These are phyloP conservation scores for Rhyacichthys aspro DNA, from an alignment of 2,797 vertebrate genomes.

Conservation along the genomic window DNA sequence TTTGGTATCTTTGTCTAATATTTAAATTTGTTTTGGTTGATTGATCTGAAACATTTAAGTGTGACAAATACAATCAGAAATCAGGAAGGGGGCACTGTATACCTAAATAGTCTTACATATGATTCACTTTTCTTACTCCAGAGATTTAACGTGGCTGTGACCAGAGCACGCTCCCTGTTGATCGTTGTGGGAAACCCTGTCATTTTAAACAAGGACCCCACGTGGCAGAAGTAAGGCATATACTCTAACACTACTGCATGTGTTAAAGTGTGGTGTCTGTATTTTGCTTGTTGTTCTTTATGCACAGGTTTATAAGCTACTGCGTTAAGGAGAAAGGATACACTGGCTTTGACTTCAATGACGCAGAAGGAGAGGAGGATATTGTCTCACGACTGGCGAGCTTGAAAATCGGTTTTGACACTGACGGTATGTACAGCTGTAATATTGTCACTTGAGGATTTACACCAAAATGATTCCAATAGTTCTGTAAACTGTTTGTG, in stretches of 20 bases:
- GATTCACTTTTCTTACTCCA: conserved; percentile 47
- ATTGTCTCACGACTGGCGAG: conserved; percentile 56
- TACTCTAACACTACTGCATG: too few relatives aligned
- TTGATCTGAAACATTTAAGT: too few relatives aligned
- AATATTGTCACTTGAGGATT: not conserved
- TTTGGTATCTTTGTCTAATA: too few relatives aligned
- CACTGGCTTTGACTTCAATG: conserved; percentile 67
- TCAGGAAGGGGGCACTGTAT: too few relatives aligned
- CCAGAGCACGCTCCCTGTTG: conserved; percentile 90
- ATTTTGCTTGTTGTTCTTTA: not conserved
- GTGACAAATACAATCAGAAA: too few relatives aligned
- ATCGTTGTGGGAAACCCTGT: conserved; percentile 91
- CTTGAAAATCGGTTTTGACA: conserved; percentile 62
- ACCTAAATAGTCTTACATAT: not conserved
- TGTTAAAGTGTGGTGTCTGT: too few relatives aligned
- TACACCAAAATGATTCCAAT: not conserved
- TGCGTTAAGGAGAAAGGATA: conserved; percentile 71
- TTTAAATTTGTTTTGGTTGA: too few relatives aligned
- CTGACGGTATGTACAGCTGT: conserved; percentile 52
- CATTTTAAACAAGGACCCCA: conserved; percentile 85
- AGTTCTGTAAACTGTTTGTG: not conserved
- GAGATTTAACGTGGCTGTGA: conserved; percentile 94
- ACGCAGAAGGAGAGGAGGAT: conserved; percentile 72
- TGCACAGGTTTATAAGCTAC: conserved; percentile 76
- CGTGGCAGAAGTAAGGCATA: conserved; percentile 86